Percentiles rank a stretch among this genome's conserved stretches.
phyloP scores from a whole-genome alignment of 1,140 invertebrate genomes.

The Phymastichus coffea region DNA sequence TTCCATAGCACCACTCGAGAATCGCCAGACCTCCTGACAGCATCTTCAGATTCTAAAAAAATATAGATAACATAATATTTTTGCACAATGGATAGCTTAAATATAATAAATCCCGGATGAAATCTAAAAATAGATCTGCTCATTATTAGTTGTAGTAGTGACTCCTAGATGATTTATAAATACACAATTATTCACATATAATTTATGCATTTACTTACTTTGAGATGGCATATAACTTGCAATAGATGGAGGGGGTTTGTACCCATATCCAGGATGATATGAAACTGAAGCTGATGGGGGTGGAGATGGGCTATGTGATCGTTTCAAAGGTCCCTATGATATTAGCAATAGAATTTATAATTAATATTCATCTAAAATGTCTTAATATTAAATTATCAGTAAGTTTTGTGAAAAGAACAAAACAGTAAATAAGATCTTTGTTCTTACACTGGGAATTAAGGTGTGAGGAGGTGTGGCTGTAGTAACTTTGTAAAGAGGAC shows the following conservation, averaged over 20 bases:
- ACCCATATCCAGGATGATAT: constrained; percentile 59
- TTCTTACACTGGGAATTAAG: constrained; percentile 49
- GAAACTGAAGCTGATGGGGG: constrained; percentile 56
- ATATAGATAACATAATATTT: constrained; percentile 41
- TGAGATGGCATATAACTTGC: constrained; percentile 8
- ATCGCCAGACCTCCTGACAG: constrained; percentile 71
- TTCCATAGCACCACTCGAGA: constrained; percentile 77
- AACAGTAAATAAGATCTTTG: not conserved
- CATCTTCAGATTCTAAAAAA: constrained; percentile 76
- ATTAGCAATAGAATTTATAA: not conserved
- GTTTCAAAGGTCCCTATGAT: constrained; percentile 61
- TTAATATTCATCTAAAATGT: not conserved
- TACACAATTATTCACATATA: too few species aligned
- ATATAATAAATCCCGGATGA: too few species aligned
- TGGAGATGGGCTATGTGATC: constrained; percentile 68
- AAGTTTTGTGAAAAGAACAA: not conserved
- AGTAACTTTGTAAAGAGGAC: constrained; percentile 55
- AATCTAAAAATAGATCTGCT: too few species aligned
- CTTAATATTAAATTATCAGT: not conserved
- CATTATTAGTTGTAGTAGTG: not conserved
- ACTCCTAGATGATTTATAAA: not conserved
- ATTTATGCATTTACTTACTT: too few species aligned
- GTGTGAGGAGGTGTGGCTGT: constrained; percentile 52
- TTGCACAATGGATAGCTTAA: constrained; percentile 17
- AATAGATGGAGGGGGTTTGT: constrained; percentile 53